Evolutionary conservation across 1,140 invertebrate genomes (phyloP).

Genomic region (Oryzaephilus surinamensis): DNA sequence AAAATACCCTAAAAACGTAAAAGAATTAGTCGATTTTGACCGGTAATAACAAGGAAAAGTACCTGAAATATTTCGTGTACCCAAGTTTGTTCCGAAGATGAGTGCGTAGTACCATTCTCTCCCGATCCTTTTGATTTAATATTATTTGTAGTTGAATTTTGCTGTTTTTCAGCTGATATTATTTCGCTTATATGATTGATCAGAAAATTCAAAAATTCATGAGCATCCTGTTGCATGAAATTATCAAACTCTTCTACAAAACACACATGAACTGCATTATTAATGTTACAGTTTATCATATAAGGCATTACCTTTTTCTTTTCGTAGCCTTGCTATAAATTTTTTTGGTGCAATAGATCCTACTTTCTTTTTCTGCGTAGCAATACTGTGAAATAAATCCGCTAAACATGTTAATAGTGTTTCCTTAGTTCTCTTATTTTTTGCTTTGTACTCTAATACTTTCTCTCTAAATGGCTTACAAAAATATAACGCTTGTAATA

Average conservation of each 20-base stretch:
- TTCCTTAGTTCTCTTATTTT: constrained; percentile 96
- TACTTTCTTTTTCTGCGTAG: constrained; percentile 98
- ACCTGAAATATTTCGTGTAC: constrained; percentile 98
- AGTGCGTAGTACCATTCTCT: constrained; percentile 35
- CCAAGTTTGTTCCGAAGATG: constrained; percentile 87
- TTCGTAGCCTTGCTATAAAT: constrained; percentile 94
- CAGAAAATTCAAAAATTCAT: constrained; percentile 98
- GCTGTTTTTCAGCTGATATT: constrained; percentile 44
- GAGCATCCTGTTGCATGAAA: constrained; percentile 99
- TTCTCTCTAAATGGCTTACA: constrained; percentile 98
- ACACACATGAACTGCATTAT: constrained; percentile 24
- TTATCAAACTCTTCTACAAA: constrained; percentile 96
- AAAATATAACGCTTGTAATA: constrained; percentile 98
- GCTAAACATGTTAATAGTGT: constrained; percentile 94
- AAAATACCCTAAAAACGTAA: constrained; percentile 62
- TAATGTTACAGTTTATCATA: constrained; percentile 1
- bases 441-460: constrained; percentile 96
- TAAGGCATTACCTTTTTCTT: constrained; percentile 80
- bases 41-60: neutral
- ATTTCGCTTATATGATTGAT: constrained; percentile 95
- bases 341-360: constrained; percentile 99
- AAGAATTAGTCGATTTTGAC: constrained; percentile 7
- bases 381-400: constrained; percentile 97
- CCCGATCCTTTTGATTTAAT: constrained; percentile 42
- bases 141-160: constrained; percentile 33